Conservation (phyloP, 2,797 vertebrate genomes). For the Mormyrus hasselquistii region DNA sequence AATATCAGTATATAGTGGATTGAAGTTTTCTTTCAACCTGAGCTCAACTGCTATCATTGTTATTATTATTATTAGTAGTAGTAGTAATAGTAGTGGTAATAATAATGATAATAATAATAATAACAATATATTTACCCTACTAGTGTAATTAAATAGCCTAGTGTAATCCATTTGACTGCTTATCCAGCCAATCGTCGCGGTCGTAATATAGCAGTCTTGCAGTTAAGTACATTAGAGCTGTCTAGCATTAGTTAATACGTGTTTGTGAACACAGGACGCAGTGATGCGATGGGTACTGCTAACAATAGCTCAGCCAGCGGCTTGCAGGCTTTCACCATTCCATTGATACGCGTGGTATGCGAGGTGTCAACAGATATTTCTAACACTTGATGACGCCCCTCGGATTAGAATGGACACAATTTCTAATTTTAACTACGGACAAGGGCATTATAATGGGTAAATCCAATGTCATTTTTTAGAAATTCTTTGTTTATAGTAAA, state of each 20-base stretch:
- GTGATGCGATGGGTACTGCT: slow-evolving; percentile 65
- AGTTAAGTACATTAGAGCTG: background rate
- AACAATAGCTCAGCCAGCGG: slow-evolving; percentile 63
- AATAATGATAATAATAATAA: too few species aligned
- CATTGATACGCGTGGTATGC: slow-evolving; percentile 85
- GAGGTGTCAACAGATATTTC: slow-evolving; percentile 94
- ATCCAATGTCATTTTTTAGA: slow-evolving; percentile 71
- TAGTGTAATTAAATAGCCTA: background rate
- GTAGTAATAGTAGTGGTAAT: too few species aligned
- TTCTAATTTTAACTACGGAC: slow-evolving; percentile 85
- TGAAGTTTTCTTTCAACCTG: background rate
- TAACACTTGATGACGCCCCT: slow-evolving; percentile 81
- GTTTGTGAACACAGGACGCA: slow-evolving; percentile 32
- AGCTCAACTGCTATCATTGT: background rate
- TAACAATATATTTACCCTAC: background rate
- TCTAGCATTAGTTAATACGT: background rate
- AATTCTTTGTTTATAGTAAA: slow-evolving; percentile 68
- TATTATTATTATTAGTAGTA: too few species aligned
- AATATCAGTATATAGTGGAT: background rate
- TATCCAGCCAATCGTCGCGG: background rate
- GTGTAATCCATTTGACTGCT: background rate
- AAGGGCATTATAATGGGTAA: slow-evolving; percentile 69
- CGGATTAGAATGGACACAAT: slow-evolving; percentile 76
- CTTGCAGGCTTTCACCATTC: slow-evolving; percentile 73
- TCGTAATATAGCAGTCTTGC: background rate